These are phyloP conservation scores for Mimas tiliae DNA, from an alignment of 2,888 invertebrate species.

Conservation along the genomic window DNA sequence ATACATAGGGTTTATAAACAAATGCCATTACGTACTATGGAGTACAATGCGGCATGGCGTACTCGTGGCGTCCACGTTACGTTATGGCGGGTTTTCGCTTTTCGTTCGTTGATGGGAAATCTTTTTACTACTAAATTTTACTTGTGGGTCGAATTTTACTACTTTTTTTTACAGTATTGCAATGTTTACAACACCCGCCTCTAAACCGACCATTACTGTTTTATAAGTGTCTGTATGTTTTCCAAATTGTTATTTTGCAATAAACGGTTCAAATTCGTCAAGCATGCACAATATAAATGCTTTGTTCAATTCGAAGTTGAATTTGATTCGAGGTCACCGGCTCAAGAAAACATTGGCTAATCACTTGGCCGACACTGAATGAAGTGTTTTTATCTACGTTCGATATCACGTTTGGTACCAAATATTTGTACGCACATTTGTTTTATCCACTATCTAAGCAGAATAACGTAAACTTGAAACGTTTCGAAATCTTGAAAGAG, in stretches of 20 bases:
- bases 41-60: slow-evolving; percentile 57
- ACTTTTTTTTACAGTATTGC: slow-evolving; percentile 4
- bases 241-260: slow-evolving; percentile 43
- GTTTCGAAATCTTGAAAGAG: not conserved
- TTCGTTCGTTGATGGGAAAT: slow-evolving; percentile 32
- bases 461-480: slow-evolving; percentile 16
- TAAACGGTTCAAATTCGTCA: slow-evolving; percentile 51
- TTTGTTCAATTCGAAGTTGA: slow-evolving; percentile 72
- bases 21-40: slow-evolving; percentile 39
- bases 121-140: not conserved
- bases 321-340: slow-evolving; percentile 74
- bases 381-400: slow-evolving; percentile 48
- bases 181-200: slow-evolving; percentile 9
- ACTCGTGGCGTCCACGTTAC: slow-evolving; percentile 80
- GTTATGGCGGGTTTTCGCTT: slow-evolving; percentile 72
- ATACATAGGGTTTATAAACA: slow-evolving; percentile 38
- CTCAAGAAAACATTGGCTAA: slow-evolving; percentile 73
- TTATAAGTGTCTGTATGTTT: not conserved
- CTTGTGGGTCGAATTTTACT: not conserved
- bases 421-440: slow-evolving; percentile 28
- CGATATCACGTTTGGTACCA: slow-evolving; percentile 38
- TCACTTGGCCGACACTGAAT: slow-evolving; percentile 60
- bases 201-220: not conserved
- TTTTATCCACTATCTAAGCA: not conserved
- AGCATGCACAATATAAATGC: slow-evolving; percentile 51